Evolutionary conservation across 64 coral and sea anemone species (phyloP).

Genomic region (Porites lutea): DNA sequence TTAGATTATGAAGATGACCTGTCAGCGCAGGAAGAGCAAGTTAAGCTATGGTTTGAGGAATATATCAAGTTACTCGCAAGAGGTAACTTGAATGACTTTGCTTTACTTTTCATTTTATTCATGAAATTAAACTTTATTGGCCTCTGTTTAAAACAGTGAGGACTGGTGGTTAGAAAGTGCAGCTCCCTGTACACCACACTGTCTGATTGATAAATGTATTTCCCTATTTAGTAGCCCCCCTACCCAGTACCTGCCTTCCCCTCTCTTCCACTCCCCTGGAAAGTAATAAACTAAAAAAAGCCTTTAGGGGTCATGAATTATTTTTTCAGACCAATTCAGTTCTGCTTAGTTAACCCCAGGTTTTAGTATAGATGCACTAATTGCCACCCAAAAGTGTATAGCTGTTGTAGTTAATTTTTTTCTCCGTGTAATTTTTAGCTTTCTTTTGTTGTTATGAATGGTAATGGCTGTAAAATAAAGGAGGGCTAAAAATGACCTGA

Average conservation of each 20-base stretch:
- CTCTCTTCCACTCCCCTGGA: background rate
- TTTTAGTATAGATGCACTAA: background rate
- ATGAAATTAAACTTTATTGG: background rate
- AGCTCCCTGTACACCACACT: background rate
- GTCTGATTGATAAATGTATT: background rate
- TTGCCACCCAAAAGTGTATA: background rate
- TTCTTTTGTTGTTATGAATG: conserved; percentile 16
- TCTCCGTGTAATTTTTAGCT: background rate
- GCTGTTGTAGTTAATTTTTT: background rate
- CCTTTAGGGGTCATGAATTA: background rate
- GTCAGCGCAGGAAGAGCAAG: background rate
- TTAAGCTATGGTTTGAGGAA: background rate
- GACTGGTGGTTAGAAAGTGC: background rate
- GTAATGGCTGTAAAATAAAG: conserved; percentile 17
- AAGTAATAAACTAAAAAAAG: background rate
- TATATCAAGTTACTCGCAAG: background rate
- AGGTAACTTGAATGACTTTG: background rate
- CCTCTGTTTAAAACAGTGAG: background rate
- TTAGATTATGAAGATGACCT: background rate
- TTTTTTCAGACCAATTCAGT: background rate
- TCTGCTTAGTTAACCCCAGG: background rate
- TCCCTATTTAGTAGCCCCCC: too few species aligned
- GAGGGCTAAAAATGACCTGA: background rate
- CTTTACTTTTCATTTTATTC: background rate
- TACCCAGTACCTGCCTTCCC: background rate